Evolutionary conservation across 2,113 vertebrate genomes (phyloP), one percentile per base, ranked within the genome.

Genomic region (Hypomesus transpacificus): DNA sequence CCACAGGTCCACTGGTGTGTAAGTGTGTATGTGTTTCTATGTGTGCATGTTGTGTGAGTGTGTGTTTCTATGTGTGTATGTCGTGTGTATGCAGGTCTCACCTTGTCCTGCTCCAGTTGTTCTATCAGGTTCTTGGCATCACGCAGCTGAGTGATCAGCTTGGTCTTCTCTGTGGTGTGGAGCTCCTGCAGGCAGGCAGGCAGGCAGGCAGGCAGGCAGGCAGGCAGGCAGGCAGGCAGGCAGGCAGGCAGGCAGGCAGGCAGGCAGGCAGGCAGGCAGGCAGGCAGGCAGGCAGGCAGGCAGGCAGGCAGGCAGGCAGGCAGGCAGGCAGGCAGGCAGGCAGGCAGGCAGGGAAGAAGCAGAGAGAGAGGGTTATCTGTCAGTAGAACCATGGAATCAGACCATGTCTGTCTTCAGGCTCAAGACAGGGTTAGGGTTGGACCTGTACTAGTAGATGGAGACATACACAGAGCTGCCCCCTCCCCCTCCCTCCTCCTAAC

Each of bases 61-160:
- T 34, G 31, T 34, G 31, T 34, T 5, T 34, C 5, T 34, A 1
- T 34, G 31, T 34, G 31, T 34, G 1, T 34, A 34, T 34, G 7
- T 34, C n/a, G 31, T 34, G 31, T 34, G 39, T 46, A 1, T 46
- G 39, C 39, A 52, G 71, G 14, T 51, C 85, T 34, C 70, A 98
- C 97, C 95, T 99, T 99, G 91, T 98, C 97, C 90, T 99, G 97
- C 85, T 98, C 95, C 85, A 98, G 92, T 82, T 98, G 96, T 77
- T 98, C 97, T 88, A 98, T 95, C 74, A 94, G 93, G 87, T 98
- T 93, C 91, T 98, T 99, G 71, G 96, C 97, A 88, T 98, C 96
- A 22, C 94, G 93, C 50, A 98, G 87, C 74, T 98, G 97, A 17
- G 93, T 98, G 82, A 98, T 98, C 83, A 98, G 85, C 88, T 95